phyloP scores from a whole-genome alignment of 2,888 invertebrate genomes.

The Busseola fusca region DNA sequence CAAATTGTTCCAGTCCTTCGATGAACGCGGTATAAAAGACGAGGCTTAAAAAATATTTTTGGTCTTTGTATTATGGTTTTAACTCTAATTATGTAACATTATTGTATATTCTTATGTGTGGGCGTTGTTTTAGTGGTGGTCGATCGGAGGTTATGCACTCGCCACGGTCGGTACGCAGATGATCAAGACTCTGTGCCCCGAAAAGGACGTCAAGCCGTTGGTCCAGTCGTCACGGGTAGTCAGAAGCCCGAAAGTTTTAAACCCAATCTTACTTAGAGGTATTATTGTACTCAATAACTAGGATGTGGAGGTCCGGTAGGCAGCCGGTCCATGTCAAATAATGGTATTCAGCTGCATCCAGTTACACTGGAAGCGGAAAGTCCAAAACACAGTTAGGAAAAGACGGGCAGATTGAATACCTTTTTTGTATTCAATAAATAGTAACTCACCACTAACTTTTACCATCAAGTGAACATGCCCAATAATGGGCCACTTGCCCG shows the following conservation, averaged over 20 bases:
- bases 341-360: not conserved
- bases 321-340: not conserved
- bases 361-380: not conserved
- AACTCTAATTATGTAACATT: too few relatives aligned
- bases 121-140: too few relatives aligned
- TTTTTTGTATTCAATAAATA: not conserved
- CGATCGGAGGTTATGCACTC: too few relatives aligned
- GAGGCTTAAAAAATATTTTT: too few relatives aligned
- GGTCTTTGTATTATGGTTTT: too few relatives aligned
- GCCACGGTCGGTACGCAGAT: too few relatives aligned
- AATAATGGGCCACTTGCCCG: conserved; percentile 26
- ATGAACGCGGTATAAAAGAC: too few relatives aligned
- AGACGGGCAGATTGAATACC: not conserved
- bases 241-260: not conserved
- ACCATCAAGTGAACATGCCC: conserved; percentile 18
- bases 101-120: too few relatives aligned
- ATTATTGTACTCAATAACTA: not conserved
- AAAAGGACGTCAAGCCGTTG: not conserved
- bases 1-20: too few relatives aligned
- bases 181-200: too few relatives aligned
- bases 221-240: not conserved
- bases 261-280: not conserved
- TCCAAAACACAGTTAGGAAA: not conserved
- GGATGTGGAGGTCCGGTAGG: not conserved
- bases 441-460: conserved; percentile 9